These are phyloP conservation scores for Xiphydria camelus DNA, from an alignment of 2,888 invertebrate genomes.

Conservation along the genomic window DNA sequence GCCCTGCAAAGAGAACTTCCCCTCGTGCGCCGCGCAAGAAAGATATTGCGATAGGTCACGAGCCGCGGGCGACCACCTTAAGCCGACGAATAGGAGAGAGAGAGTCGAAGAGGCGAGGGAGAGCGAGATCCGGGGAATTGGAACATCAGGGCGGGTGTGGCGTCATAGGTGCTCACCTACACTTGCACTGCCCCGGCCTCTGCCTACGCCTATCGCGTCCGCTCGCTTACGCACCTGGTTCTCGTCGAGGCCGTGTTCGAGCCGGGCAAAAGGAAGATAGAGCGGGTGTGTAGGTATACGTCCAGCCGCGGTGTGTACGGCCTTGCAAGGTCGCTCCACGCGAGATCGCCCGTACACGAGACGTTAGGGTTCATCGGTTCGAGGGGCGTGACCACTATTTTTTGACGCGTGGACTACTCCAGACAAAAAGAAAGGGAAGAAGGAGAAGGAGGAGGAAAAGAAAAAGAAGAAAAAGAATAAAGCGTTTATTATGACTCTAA, in stretches of 20 bases:
- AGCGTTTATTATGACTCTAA: too few relatives aligned
- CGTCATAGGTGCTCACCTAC: constrained; percentile 19
- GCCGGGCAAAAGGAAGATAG: constrained; percentile 14
- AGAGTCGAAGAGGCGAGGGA: constrained; percentile 2
- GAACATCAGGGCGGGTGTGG: constrained; percentile 35
- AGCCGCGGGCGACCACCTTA: too few relatives aligned
- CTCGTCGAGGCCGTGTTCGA: not conserved
- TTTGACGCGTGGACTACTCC: too few relatives aligned
- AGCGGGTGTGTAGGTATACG: constrained; percentile 26
- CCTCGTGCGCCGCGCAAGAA: too few relatives aligned
- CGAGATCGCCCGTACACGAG: too few relatives aligned
- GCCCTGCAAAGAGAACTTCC: too few relatives aligned
- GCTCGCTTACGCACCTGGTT: not conserved
- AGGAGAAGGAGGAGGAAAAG: too few relatives aligned
- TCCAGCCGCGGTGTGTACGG: constrained; percentile 24
- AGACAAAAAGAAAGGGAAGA: too few relatives aligned
- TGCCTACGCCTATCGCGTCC: not conserved
- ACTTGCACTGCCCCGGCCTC: not conserved
- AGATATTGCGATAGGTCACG: too few relatives aligned
- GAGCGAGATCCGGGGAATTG: constrained; percentile 29
- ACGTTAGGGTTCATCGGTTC: too few relatives aligned
- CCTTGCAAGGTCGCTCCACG: constrained; percentile 38
- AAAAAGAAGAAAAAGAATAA: too few relatives aligned
- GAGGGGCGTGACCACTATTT: too few relatives aligned
- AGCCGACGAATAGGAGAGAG: not conserved